phyloP scores from a whole-genome alignment of 2,888 invertebrate species.

The Drosophila recens region DNA sequence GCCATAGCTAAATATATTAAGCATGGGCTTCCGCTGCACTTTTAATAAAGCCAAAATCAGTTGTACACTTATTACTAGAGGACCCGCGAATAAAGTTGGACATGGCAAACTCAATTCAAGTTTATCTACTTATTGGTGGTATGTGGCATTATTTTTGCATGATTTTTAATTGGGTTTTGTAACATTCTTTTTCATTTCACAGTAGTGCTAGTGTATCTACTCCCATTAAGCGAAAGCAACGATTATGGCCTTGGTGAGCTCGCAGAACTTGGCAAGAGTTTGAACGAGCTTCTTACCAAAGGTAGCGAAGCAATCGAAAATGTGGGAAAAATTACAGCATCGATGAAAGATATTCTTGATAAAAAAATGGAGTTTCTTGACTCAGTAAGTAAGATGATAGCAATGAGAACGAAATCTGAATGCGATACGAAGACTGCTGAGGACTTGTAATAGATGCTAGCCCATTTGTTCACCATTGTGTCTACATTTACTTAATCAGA shows the following conservation, averaged over 20 bases:
- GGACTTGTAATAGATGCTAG: background rate
- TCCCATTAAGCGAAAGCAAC: background rate
- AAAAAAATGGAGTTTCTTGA: background rate
- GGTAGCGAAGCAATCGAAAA: background rate
- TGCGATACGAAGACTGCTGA: background rate
- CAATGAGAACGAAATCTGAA: background rate
- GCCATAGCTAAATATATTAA: constrained; percentile 2
- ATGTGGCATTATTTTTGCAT: background rate
- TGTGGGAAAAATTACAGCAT: background rate
- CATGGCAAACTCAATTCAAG: background rate
- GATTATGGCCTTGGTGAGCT: too few species aligned
- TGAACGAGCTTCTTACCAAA: background rate
- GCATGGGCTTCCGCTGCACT: too few species aligned
- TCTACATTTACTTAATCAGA: background rate
- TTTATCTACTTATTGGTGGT: constrained; percentile 1
- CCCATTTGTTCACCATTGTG: background rate
- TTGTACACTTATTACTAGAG: background rate
- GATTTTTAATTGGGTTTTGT: background rate
- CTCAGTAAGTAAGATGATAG: background rate
- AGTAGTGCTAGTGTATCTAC: background rate
- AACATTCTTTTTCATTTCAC: background rate
- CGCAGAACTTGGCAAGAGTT: background rate
- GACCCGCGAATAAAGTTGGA: background rate
- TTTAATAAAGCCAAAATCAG: background rate
- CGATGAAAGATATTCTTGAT: background rate